phyloP scores from a whole-genome alignment of 2,113 vertebrate genomes.

The Lipophrys pholis region DNA sequence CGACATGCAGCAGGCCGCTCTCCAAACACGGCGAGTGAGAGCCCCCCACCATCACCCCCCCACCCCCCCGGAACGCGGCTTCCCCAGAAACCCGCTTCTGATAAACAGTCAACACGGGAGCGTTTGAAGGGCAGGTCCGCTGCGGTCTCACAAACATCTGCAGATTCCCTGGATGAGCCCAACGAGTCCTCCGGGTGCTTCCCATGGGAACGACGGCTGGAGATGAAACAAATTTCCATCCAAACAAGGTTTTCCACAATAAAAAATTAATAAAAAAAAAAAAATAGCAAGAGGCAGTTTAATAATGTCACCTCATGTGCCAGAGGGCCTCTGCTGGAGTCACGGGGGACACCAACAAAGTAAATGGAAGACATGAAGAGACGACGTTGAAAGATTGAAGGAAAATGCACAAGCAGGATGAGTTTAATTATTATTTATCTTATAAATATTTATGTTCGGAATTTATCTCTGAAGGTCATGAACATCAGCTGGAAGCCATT shows the following conservation, averaged over 20 bases:
- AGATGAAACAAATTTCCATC: slow-evolving; percentile 54
- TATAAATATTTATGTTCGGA: slow-evolving; percentile 1
- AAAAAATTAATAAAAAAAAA: neutral
- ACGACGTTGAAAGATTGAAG: neutral
- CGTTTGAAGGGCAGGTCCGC: slow-evolving; percentile 62
- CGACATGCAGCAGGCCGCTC: slow-evolving; percentile 27
- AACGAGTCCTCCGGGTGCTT: slow-evolving; percentile 44
- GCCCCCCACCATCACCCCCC: no score
- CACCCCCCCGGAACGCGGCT: slow-evolving; percentile 53
- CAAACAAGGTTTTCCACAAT: slow-evolving; percentile 29
- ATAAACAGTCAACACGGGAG: slow-evolving; percentile 58
- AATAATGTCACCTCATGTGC: slow-evolving; percentile 27
- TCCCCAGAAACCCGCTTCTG: slow-evolving; percentile 68
- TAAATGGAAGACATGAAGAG: no score
- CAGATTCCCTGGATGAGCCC: slow-evolving; percentile 60
- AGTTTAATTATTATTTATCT: slow-evolving; percentile 12
- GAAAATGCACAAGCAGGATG: neutral
- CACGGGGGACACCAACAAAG: no score
- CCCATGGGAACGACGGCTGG: slow-evolving; percentile 55
- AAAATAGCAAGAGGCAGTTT: slow-evolving; percentile 18
- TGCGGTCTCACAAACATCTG: slow-evolving; percentile 69
- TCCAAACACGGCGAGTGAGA: slow-evolving; percentile 46
- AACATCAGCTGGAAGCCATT: neutral
- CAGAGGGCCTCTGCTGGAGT: slow-evolving; percentile 11
- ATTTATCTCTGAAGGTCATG: neutral